A percentile compares a stretch with the other conserved stretches of the same genome.
Evolutionary conservation across 2,888 invertebrate species (phyloP).

Genomic region (Andrena chrysosceles): DNA sequence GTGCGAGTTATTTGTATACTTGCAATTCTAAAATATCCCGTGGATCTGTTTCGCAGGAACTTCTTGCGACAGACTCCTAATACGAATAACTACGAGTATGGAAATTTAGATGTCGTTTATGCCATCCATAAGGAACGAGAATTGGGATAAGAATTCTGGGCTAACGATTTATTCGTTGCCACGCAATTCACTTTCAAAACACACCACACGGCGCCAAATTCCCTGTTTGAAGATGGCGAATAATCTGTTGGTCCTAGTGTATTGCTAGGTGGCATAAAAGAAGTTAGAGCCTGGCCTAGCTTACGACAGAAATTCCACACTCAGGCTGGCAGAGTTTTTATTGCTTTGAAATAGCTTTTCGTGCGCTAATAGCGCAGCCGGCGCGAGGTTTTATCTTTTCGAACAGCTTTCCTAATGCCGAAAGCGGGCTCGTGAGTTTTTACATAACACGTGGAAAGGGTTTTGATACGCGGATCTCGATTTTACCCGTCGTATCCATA

Average conservation of each 20-base stretch:
- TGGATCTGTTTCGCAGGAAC: background rate
- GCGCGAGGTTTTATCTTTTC: conserved; percentile 12
- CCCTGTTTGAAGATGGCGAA: background rate
- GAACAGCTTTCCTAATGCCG: conserved; percentile 16
- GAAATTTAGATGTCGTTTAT: background rate
- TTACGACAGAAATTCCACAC: conserved; percentile 13
- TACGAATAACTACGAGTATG: background rate
- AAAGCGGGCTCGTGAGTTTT: conserved; percentile 1
- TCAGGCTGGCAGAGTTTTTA: conserved; percentile 10
- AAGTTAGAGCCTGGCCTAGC: background rate
- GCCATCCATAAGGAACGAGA: background rate
- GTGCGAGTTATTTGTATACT: too few species aligned
- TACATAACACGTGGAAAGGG: conserved; percentile 15
- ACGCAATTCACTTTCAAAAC: background rate
- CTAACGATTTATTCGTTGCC: background rate
- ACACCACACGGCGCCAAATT: too few species aligned
- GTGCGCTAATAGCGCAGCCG: conserved; percentile 24
- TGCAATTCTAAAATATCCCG: too few species aligned
- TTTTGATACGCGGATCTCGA: conserved; percentile 10
- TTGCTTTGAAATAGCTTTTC: conserved; percentile 12
- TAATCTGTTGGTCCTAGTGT: background rate
- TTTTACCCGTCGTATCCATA: conserved; percentile 1
- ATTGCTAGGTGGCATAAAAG: background rate
- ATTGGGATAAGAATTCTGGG: background rate
- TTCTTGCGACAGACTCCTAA: background rate